Percentiles rank a stretch among this genome's conserved stretches.
Evolutionary conservation across 2,888 invertebrate species (phyloP).

Genomic region (Listrodromus nycthemerus): DNA sequence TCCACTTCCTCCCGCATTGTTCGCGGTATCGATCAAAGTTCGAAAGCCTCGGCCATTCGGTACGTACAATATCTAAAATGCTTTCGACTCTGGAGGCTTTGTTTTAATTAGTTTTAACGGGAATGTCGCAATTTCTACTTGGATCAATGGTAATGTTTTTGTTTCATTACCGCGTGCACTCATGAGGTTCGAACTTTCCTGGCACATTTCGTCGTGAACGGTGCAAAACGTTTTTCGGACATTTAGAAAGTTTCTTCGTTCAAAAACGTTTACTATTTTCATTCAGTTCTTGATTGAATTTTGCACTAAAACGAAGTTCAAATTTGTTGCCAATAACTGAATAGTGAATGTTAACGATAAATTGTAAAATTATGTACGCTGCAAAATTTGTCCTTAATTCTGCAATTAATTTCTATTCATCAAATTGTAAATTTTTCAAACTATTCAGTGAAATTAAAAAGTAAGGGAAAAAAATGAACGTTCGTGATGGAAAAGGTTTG

Average conservation of each 20-base stretch:
- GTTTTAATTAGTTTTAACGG: constrained; percentile 16
- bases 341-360: not conserved
- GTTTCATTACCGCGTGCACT: not conserved
- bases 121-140: not conserved
- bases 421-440: not conserved
- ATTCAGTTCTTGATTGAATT: not conserved
- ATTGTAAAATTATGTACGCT: not conserved
- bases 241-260: not conserved
- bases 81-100: not conserved
- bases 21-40: constrained; percentile 11
- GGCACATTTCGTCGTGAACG: not conserved
- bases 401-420: not conserved
- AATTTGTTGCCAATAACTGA: not conserved
- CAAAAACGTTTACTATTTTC: not conserved
- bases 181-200: not conserved
- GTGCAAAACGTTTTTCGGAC: not conserved
- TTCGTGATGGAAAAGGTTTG: not conserved
- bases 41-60: not conserved
- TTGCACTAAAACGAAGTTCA: not conserved
- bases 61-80: not conserved
- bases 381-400: too few relatives aligned
- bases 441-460: not conserved
- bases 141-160: constrained; percentile 9
- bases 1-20: not conserved
- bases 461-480: not conserved